These are phyloP conservation scores for Dermochelys coriacea DNA, from an alignment of 2,797 vertebrate species.

Conservation along the genomic window DNA sequence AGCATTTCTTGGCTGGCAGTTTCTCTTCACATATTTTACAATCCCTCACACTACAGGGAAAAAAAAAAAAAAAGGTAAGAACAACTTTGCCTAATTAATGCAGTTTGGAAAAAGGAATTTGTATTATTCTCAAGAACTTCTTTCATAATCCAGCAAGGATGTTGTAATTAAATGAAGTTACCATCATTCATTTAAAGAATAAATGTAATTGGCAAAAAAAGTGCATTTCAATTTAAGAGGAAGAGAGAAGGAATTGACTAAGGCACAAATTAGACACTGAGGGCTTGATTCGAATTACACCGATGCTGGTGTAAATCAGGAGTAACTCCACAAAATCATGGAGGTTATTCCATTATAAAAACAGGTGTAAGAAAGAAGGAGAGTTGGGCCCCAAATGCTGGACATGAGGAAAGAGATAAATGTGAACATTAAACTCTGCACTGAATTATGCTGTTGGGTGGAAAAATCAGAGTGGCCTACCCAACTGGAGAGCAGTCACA, in stretches of 20 bases:
- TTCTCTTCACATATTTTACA: neutral
- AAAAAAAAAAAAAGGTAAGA: constrained; percentile 17
- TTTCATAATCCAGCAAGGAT: constrained; percentile 22
- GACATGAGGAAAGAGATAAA: neutral
- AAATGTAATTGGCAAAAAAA: constrained; percentile 39
- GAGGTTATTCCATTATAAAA: neutral
- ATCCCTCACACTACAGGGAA: neutral
- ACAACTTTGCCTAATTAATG: constrained; percentile 24
- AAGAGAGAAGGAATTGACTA: neutral
- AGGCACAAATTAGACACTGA: neutral
- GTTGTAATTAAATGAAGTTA: constrained; percentile 47
- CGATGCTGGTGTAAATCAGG: neutral
- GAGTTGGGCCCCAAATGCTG: neutral
- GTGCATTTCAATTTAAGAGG: neutral
- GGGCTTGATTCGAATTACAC: neutral
- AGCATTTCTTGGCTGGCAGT: neutral
- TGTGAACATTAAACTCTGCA: neutral
- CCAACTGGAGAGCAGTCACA: neutral
- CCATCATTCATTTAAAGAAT: constrained; percentile 31
- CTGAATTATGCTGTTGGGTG: neutral
- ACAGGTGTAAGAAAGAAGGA: neutral
- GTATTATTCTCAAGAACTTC: neutral
- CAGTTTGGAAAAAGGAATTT: neutral
- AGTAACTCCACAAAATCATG: neutral
- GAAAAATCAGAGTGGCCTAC: neutral